Evolutionary conservation across 1,140 invertebrate species (phyloP), one percentile per base, ranked within the genome.

Genomic region (Belonocnema kinseyi): DNA sequence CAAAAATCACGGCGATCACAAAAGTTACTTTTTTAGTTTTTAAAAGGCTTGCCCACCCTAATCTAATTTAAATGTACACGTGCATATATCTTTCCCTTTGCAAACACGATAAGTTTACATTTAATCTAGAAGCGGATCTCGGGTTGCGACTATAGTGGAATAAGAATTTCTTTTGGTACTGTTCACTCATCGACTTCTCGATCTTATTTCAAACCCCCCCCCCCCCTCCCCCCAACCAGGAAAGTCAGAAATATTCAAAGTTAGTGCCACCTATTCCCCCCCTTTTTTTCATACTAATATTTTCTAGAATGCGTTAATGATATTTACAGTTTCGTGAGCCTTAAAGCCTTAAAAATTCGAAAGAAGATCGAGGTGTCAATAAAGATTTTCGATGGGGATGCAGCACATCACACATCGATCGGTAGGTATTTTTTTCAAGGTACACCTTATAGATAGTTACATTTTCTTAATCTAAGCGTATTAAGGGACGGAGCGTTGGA

Each of bases 121-220:
- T 66, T 40, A 66, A 66, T 66, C 61, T 66, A 66, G 61, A 66
- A 66, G 26, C 33, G 33, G 61, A 40, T 40, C n/a, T 66, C n/a
- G 26, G 61, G 61, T 40, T 66, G 61, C 61, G 61, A 66, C 61
- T 66, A 76, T 17, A 76, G 79, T 76, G 80, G 79, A 86, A 83
- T 82, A 73, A 79, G 73, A 82, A 85, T 87, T 81, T 80, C 75
- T 85, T 86, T 87, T 87, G 82, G 84, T 87, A 83, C 79, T 85
- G 84, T 75, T 85, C 58, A n/a, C 75, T 72, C 66, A 82, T 83
- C 80, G 81, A 77, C 83, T 85, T 81, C 79, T 82, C 74, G 77
- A 85, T 82, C 77, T 56, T 79, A 74, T 50, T 17, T 58, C 17
- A 26, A 79, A 82, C 21, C 77, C 53, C 33, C n/a, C n/a, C n/a